These are phyloP conservation scores for Caenorhabditis sp. DNA, from an alignment of 2,888 invertebrate species.

Conservation along the genomic window DNA sequence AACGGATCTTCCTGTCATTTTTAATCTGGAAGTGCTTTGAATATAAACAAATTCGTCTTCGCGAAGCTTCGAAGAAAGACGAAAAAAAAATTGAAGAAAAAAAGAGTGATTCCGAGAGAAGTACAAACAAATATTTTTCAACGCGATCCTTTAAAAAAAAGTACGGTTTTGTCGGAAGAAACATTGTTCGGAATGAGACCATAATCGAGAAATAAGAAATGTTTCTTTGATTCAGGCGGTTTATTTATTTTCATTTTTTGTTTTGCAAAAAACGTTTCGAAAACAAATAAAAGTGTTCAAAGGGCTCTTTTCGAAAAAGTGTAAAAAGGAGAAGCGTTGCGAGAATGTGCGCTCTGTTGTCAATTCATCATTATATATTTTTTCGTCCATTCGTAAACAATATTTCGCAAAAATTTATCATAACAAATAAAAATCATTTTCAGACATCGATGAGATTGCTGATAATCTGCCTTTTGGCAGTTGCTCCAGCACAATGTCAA, in stretches of 20 bases:
- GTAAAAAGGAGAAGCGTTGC: conserved; percentile 15
- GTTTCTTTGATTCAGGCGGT: background rate
- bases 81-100: background rate
- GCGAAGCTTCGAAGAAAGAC: background rate
- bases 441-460: background rate
- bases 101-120: background rate
- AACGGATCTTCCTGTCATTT: conserved; percentile 22
- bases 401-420: background rate
- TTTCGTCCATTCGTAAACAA: background rate
- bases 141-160: background rate
- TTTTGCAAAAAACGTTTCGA: background rate
- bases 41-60: background rate
- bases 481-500: background rate
- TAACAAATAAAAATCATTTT: background rate
- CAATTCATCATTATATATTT: background rate
- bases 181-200: background rate
- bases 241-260: background rate
- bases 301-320: background rate
- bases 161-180: background rate
- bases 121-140: background rate
- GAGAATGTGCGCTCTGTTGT: background rate
- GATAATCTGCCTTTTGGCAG: conserved; percentile 6
- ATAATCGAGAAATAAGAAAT: background rate
- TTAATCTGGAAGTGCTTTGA: background rate
- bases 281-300: background rate